phyloP scores from a whole-genome alignment of 1,140 invertebrate species.

The Agrypnia vestita region DNA sequence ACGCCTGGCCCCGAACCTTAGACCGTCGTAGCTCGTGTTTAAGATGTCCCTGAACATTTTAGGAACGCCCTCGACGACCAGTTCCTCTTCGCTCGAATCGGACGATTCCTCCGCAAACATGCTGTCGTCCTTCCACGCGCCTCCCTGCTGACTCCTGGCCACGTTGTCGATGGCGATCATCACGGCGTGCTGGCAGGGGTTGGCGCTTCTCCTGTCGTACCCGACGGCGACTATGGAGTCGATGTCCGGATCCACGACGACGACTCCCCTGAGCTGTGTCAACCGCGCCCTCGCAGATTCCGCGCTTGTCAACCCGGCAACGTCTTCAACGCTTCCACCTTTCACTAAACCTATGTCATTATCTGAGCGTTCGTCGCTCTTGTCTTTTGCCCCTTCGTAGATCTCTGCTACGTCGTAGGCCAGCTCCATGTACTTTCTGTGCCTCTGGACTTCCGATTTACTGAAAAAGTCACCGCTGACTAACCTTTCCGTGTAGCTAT shows the following conservation, averaged over 20 bases:
- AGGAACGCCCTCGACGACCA: conserved; percentile 59
- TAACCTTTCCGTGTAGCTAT: conserved; percentile 80
- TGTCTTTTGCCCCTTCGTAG: conserved; percentile 30
- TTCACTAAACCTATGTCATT: neutral
- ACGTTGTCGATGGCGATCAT: conserved; percentile 92
- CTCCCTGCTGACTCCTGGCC: conserved; percentile 86
- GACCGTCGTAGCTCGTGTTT: conserved; percentile 58
- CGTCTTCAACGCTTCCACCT: neutral
- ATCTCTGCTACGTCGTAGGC: conserved; percentile 72
- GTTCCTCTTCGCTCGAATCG: neutral
- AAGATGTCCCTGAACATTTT: conserved; percentile 57
- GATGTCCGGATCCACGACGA: conserved; percentile 80
- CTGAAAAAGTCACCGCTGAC: conserved; percentile 78
- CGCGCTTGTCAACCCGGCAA: too few relatives aligned
- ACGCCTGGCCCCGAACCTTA: conserved; percentile 62
- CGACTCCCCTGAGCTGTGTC: conserved; percentile 69
- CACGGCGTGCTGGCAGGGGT: conserved; percentile 88
- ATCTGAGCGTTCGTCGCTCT: neutral
- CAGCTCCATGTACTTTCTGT: conserved; percentile 77
- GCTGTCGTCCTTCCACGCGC: conserved; percentile 75
- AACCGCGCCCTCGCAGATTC: conserved; percentile 53
- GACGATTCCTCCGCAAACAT: conserved; percentile 26
- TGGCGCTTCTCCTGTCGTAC: conserved; percentile 74
- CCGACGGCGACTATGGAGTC: conserved; percentile 79
- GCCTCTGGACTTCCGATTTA: conserved; percentile 72